Percentiles rank a stretch among this genome's conserved stretches.
phyloP scores from a whole-genome alignment of 2,113 vertebrate species.

The Galbula dea region DNA sequence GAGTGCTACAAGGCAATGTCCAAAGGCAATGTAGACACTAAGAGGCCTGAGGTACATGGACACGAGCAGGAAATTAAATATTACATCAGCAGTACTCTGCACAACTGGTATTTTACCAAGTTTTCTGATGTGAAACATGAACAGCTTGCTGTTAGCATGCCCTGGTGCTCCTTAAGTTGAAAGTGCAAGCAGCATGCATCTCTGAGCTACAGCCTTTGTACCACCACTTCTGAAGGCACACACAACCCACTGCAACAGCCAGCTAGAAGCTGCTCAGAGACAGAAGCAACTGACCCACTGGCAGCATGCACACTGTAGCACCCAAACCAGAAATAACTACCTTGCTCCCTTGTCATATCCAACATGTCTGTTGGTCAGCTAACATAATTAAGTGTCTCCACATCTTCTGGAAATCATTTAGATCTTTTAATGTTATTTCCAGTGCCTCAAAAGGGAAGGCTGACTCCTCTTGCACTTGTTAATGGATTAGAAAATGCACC shows the following conservation, averaged over 20 bases:
- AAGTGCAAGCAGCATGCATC: background rate
- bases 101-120: background rate
- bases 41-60: background rate
- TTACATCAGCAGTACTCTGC: background rate
- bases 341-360: background rate
- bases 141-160: background rate
- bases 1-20: background rate
- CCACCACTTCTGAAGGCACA: background rate
- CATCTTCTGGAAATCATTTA: background rate
- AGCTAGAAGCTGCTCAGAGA: background rate
- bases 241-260: background rate
- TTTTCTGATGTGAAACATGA: accelerated
- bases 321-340: background rate
- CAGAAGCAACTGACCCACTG: background rate
- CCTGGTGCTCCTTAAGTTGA: background rate
- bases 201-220: background rate
- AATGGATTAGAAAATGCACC: background rate
- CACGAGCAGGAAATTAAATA: background rate
- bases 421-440: background rate
- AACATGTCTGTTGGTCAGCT: background rate
- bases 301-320: accelerated
- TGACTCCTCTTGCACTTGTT: background rate
- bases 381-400: background rate
- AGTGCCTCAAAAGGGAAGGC: background rate
- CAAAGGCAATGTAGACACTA: background rate